Conservation (phyloP, 2,113 vertebrate genomes). For the Apaloderma vittatum region DNA sequence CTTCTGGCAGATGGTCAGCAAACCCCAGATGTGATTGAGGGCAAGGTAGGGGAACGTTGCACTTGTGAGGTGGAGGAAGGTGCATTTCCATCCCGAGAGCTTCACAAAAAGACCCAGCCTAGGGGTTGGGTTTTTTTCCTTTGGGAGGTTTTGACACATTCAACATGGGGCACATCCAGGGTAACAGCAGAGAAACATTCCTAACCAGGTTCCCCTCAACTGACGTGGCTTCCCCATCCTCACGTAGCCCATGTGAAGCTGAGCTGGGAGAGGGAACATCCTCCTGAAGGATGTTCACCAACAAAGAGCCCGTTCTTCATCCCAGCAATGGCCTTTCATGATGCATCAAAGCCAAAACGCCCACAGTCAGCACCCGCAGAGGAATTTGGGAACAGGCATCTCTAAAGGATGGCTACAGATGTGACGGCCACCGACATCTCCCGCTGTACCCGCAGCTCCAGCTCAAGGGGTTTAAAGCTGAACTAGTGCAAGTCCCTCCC, state of each 20-base stretch:
- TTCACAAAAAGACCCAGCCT: neutral
- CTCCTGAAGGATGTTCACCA: neutral
- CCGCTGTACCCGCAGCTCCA: neutral
- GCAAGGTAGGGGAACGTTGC: fast-evolving
- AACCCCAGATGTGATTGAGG: neutral
- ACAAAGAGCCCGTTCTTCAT: neutral
- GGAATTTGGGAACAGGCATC: fast-evolving
- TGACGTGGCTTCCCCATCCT: neutral
- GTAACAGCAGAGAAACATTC: neutral
- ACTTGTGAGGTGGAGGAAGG: neutral
- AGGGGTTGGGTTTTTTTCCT: neutral
- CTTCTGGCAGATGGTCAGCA: neutral
- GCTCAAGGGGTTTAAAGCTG: constrained; percentile 26
- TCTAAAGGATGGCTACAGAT: neutral
- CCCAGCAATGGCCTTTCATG: neutral
- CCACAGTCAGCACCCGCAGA: fast-evolving
- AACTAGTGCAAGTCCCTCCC: constrained; percentile 39
- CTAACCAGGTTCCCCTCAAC: neutral
- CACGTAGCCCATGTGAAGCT: fast-evolving
- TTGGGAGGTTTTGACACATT: neutral
- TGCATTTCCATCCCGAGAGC: neutral
- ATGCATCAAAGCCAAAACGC: neutral
- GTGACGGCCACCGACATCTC: fast-evolving
- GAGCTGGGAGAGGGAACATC: fast-evolving
- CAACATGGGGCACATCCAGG: neutral